Evolutionary conservation across 2,113 vertebrate species (phyloP).

Genomic region (Columba janthina): DNA sequence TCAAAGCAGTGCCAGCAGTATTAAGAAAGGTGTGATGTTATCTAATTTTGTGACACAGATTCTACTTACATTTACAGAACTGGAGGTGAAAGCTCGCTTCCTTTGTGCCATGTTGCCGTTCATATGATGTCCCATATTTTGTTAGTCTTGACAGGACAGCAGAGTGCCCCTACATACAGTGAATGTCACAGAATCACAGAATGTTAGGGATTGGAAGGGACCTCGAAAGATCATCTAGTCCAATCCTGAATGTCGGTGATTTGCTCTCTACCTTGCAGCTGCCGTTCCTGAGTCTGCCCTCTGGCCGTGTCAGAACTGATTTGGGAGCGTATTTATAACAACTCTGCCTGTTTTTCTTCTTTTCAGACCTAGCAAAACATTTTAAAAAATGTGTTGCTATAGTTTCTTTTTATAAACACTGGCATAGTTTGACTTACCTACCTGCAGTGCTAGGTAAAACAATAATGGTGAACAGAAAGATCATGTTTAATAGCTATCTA

Average conservation of each 20-base stretch:
- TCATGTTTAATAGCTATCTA: not conserved
- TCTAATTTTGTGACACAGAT: not conserved
- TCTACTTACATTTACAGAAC: not conserved
- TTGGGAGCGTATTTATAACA: not conserved
- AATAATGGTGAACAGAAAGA: not conserved
- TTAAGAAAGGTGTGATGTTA: not conserved
- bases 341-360: not conserved
- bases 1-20: not conserved
- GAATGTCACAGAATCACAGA: too few species aligned
- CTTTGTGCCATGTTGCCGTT: not conserved
- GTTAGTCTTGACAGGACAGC: not conserved
- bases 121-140: rapidly evolving
- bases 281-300: rapidly evolving
- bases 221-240: too few species aligned
- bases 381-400: rapidly evolving
- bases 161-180: rapidly evolving
- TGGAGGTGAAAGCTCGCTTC: rapidly evolving
- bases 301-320: rapidly evolving
- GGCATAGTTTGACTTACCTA: not conserved
- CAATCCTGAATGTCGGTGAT: too few species aligned
- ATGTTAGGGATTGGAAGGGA: too few species aligned
- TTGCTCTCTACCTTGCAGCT: not conserved
- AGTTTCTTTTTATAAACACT: not conserved
- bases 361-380: not conserved
- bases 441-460: not conserved